Evolutionary conservation across 53 echinoderm and acorn worm species (phyloP), one percentile per base, ranked within the genome.

Genomic region (Zoroaster sp.): DNA sequence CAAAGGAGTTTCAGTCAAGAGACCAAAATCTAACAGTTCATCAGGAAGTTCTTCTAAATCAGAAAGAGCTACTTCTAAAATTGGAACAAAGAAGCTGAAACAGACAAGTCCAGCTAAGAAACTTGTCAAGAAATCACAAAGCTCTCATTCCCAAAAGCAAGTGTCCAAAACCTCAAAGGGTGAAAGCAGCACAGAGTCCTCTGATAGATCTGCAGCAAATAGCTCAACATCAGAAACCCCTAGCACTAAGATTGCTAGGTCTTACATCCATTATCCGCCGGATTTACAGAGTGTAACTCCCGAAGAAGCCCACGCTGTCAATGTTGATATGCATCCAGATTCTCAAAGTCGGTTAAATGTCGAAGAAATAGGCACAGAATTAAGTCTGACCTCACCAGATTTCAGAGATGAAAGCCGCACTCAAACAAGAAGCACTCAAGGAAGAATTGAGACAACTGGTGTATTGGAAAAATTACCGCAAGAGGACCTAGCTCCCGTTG

Each of bases 251-350:
- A 85, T 85, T 9, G 89, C 93, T 20, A 86, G 91, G 23, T 90
- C 95, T 13, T 95, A 94, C 72, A 95, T 97, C 40, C 92, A 95
- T 20, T 97, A 97, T 88, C 97, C 97, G 38, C 87, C 91, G 35
- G 92, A 91, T 44, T 86, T 94, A 76, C 94, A 94, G 63, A 94
- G 96, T 65, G 44, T 71, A 28, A 88, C 88, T 40, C 70, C 87
- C 13, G 78, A 73, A 70, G 89, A 88, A 66, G 49, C 72, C 33
- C 73, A 70, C 53, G 28, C 3, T 4, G 33, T 67, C 12, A 82
- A 33, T 69, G 67, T 42, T 69, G 42, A 51, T 1, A 70, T 37
- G 35, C 49, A 21, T 25, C 31, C 42, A 7, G 83, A 73, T 54
- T 47, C 70, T n/a, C 40, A 70, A 17, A 37, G 49, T 18, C 71